phyloP scores from a whole-genome alignment of 1,140 invertebrate species.

The Adoxophyes honmai region DNA sequence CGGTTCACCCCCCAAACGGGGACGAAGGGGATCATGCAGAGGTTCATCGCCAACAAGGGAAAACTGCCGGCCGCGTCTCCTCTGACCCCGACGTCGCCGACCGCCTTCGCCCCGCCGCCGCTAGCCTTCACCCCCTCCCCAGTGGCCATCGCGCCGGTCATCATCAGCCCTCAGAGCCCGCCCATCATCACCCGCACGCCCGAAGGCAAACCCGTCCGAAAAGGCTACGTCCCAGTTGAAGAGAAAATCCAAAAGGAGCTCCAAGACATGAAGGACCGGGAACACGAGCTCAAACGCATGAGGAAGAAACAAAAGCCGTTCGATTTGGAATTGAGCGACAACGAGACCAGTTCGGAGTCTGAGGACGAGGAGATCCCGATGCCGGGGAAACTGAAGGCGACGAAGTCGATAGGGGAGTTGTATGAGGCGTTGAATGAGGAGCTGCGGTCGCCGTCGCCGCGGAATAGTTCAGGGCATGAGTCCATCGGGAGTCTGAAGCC shows the following conservation, averaged over 20 bases:
- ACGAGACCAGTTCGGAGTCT: slow-evolving; percentile 70
- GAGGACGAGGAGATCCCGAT: slow-evolving; percentile 78
- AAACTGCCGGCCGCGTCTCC: slow-evolving; percentile 74
- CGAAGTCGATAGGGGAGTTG: slow-evolving; percentile 79
- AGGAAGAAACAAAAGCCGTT: slow-evolving; percentile 74
- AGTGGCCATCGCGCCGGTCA: slow-evolving; percentile 31
- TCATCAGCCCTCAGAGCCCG: slow-evolving; percentile 35
- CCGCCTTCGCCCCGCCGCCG: slow-evolving; percentile 32
- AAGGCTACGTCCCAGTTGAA: slow-evolving; percentile 84
- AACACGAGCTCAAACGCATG: slow-evolving; percentile 84
- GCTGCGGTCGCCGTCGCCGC: slow-evolving; percentile 66
- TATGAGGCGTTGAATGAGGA: slow-evolving; percentile 70
- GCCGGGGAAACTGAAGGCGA: slow-evolving; percentile 76
- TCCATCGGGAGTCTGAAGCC: slow-evolving; percentile 75
- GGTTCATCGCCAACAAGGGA: slow-evolving; percentile 85
- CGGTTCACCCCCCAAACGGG: slow-evolving; percentile 79
- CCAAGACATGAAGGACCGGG: slow-evolving; percentile 84
- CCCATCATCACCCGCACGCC: slow-evolving; percentile 71
- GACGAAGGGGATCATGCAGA: slow-evolving; percentile 87
- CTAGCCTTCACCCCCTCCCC: slow-evolving; percentile 41
- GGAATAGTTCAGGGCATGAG: slow-evolving; percentile 64
- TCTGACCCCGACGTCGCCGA: slow-evolving; percentile 40
- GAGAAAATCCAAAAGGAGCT: slow-evolving; percentile 88
- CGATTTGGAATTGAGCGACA: slow-evolving; percentile 74
- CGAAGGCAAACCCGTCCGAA: slow-evolving; percentile 78